Percentiles rank a stretch among this genome's conserved stretches.
Evolutionary conservation across 2,113 vertebrate species (phyloP).

Genomic region (Corythornis cristatus): DNA sequence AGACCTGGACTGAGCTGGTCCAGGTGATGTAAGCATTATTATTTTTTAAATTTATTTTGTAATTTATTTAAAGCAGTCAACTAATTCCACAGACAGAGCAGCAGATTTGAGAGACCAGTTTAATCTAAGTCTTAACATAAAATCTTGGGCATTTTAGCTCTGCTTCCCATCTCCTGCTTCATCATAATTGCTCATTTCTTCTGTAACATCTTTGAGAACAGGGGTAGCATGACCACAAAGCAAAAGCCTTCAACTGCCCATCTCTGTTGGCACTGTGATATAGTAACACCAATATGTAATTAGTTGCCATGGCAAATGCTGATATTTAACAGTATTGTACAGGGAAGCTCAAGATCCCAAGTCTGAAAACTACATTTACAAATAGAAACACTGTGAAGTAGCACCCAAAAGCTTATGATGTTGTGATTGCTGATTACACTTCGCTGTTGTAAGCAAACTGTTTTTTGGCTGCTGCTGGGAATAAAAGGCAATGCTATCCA

Average conservation of each 20-base stretch:
- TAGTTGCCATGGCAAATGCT: background rate
- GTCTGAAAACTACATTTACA: background rate
- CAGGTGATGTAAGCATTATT: background rate
- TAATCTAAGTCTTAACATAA: background rate
- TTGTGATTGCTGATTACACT: background rate
- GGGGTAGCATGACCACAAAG: background rate
- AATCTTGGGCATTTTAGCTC: background rate
- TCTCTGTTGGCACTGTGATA: background rate
- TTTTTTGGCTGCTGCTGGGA: conserved; percentile 12
- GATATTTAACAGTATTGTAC: background rate
- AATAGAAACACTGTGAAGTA: background rate
- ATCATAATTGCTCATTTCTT: background rate
- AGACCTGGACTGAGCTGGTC: background rate
- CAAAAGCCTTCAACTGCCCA: background rate
- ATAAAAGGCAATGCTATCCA: background rate
- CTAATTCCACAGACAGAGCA: background rate
- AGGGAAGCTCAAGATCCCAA: background rate
- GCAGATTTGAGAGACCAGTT: background rate
- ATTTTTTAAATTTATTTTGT: background rate
- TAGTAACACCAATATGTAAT: background rate
- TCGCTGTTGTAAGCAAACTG: background rate
- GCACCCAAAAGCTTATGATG: background rate
- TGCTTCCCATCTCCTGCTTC: background rate
- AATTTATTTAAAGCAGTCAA: background rate
- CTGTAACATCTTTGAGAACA: background rate